Evolutionary conservation across 2,113 vertebrate genomes (phyloP), one percentile per base, ranked within the genome.

Genomic region (Condylura cristata): DNA sequence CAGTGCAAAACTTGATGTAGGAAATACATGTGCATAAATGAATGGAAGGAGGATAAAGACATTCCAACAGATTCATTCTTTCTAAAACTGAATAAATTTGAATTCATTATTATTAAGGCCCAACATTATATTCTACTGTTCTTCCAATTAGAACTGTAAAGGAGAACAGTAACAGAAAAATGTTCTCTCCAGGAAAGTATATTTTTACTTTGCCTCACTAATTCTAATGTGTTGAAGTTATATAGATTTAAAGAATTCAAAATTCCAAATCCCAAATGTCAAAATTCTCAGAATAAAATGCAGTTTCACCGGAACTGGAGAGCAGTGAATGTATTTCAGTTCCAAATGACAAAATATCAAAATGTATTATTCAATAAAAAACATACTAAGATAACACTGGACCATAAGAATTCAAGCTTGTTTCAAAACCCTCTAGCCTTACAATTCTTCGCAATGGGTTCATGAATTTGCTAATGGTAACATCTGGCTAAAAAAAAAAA

Each of bases 41-140:
- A 20, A 34, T 37, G 22, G 20, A 8, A 56, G 56, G 48, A 71
- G 12, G 3, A 9, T 28, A 22, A 65, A 89, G 83, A 70, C 13
- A 86, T 65, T 72, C 48, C 53, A 78, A 76, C 22, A 30, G 78
- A 63, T 95, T 85, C 48, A 86, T 89, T 76, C 26, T 72, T 75
- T 3, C 18, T 74, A 82, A 58, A 79, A 48, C 39, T 39, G 61
- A 82, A 74, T 78, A 91, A 30, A 86, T 24, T 60, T 61, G 12
- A 65, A 66, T 60, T 81, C 70, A 61, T 34, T 70, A 85, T 46
- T 93, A 89, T 63, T 60, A 94, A 86, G 39, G 6, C 32, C 58
- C 1, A 53, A 8, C 12, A 66, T 58, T 58, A n/a, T 32, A 46
- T 13, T 93, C 68, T 2, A 72, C 66, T 74, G 85, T 72, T 61